Evolutionary conservation across 2,888 invertebrate genomes (phyloP).

Genomic region (Ectemnius cavifrons): DNA sequence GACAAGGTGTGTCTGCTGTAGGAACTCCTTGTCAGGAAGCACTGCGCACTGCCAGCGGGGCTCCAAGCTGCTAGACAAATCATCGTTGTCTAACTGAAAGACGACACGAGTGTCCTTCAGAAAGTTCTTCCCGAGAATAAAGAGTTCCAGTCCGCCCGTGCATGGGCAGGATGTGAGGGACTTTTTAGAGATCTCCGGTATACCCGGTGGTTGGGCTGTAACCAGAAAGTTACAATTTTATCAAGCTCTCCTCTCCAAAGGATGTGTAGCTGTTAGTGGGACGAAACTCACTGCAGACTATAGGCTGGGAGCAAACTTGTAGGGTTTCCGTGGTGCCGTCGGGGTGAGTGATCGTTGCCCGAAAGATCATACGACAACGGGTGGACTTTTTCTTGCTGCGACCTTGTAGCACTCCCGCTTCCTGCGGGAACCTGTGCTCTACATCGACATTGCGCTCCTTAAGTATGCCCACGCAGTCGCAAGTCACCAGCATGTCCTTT

Average conservation of each 20-base stretch:
- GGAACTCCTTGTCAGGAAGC: conserved; percentile 92
- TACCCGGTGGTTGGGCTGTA: conserved; percentile 93
- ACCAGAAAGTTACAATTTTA: background rate
- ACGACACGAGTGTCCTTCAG: conserved; percentile 92
- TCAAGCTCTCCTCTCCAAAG: background rate
- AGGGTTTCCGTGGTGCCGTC: conserved; percentile 90
- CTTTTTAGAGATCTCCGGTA: conserved; percentile 95
- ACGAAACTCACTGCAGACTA: conserved; percentile 91
- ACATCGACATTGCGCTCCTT: conserved; percentile 98
- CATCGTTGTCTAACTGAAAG: conserved; percentile 82
- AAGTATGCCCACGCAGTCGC: conserved; percentile 98
- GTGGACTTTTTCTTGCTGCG: conserved; percentile 96
- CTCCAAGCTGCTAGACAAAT: conserved; percentile 79
- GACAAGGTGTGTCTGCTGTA: conserved; percentile 93
- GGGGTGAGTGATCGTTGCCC: conserved; percentile 88
- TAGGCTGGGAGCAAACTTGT: conserved; percentile 93
- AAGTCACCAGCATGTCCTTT: conserved; percentile 94
- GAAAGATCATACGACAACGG: conserved; percentile 95
- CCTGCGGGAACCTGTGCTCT: conserved; percentile 92
- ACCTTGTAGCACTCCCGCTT: conserved; percentile 81
- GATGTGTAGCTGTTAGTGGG: background rate
- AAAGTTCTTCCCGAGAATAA: conserved; percentile 94
- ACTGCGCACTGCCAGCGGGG: conserved; percentile 89
- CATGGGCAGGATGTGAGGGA: conserved; percentile 89
- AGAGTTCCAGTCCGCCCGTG: conserved; percentile 89